Evolutionary conservation across 2,888 invertebrate genomes (phyloP), one percentile per base, ranked within the genome.

Genomic region (Julus scanicus): DNA sequence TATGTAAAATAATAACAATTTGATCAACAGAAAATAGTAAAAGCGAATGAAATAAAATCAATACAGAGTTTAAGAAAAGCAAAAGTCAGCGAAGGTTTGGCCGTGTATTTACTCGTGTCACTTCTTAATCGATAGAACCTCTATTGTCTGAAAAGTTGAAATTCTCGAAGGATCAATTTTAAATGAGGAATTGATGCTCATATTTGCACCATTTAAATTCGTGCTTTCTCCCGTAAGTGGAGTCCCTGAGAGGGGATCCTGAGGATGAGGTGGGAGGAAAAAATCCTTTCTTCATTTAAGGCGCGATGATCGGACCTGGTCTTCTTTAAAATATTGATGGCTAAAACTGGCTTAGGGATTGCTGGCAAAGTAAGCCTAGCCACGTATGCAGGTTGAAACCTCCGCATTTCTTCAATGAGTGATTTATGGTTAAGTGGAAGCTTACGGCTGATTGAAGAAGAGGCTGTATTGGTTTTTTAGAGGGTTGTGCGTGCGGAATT

Each of bases 391-490:
- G 63, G 63, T 63, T 63, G 63, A 20, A 20, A 4, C 20, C 20
- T 20, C 8, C 20, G 63, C 63, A 20, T 63, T 63, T 17, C 63
- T 63, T 63, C 63, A 63, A 63, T 63, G 63, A 63, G 63, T 63
- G 63, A 63, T 63, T 63, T 63, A 63, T 63, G 63, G 63, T 63
- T 63, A 63, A 63, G 63, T 63, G 63, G 63, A 63, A 63, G 63
- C 63, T 63, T 63, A 63, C 63, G 63, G 63, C 63, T 63, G 63
- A 63, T 63, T 63, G 63, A 63, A 63, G 63, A 63, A 63, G 20
- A 63, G 63, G 63, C 63, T 63, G 63, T 63, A 63, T 63, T 63
- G 63, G 63, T 63, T 63, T 63, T 63, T 63, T 63, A 63, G 63
- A 63, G 63, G 63, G 63, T 63, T 63, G 63, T 20, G 63, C 63